A percentile compares a stretch with the other conserved stretches of the same genome.
phyloP scores from a whole-genome alignment of 1,140 invertebrate species.

The Antheraea pernyi region DNA sequence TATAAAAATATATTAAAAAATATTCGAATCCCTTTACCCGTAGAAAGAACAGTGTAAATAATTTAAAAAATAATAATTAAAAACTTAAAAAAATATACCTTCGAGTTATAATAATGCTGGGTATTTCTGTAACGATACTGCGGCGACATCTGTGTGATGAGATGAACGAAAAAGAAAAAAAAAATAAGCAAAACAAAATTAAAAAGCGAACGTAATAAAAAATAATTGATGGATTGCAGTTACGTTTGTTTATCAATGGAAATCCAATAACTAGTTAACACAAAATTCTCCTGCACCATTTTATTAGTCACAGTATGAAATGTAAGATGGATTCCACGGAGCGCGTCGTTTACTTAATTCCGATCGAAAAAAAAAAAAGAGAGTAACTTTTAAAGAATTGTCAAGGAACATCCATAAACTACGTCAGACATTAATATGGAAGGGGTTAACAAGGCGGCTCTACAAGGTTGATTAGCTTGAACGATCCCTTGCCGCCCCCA shows the following conservation, averaged over 20 bases:
- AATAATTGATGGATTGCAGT: background rate
- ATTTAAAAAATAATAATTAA: constrained; percentile 30
- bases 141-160: constrained; percentile 66
- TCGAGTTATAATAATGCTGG: constrained; percentile 68
- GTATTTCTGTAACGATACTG: constrained; percentile 67
- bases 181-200: constrained; percentile 21
- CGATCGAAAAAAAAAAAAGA: no score
- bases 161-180: constrained; percentile 31
- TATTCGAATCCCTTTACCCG: no score
- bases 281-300: background rate
- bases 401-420: no score
- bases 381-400: no score
- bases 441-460: no score
- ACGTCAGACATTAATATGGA: no score
- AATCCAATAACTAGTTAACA: no score
- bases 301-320: background rate
- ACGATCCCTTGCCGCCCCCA: no score
- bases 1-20: no score
- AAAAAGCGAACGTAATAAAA: constrained; percentile 1
- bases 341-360: no score
- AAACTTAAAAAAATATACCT: constrained; percentile 51
- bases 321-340: background rate
- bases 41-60: constrained; percentile 24
- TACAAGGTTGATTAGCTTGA: no score
- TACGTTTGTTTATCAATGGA: background rate